Percentiles rank a stretch among this genome's conserved stretches.
phyloP scores from a whole-genome alignment of 2,888 invertebrate genomes.

The Stenolophus ochropezus region DNA sequence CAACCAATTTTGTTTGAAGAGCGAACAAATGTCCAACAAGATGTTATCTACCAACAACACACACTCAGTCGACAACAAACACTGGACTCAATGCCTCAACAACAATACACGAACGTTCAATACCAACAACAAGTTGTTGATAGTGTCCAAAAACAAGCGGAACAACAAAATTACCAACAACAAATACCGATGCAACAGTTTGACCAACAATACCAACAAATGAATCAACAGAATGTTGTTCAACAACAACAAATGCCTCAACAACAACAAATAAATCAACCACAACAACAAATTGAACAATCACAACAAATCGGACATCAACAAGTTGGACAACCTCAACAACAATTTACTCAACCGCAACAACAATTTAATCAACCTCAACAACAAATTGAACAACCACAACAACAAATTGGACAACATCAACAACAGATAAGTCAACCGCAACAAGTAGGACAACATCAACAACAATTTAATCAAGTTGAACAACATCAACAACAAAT shows the following conservation, averaged over 20 bases:
- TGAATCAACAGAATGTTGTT: neutral
- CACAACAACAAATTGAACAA: constrained; percentile 41
- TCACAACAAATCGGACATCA: constrained; percentile 56
- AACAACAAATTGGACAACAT: constrained; percentile 46
- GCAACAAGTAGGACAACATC: too few species aligned
- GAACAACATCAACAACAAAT: constrained; percentile 62
- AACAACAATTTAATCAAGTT: constrained; percentile 1
- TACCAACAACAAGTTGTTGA: neutral
- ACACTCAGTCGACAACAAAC: neutral
- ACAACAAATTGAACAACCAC: constrained; percentile 55
- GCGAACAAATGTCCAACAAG: constrained; percentile 1
- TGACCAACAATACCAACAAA: constrained; percentile 64
- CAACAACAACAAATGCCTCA: constrained; percentile 60
- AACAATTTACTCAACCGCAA: constrained; percentile 61
- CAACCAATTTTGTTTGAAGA: constrained; percentile 41
- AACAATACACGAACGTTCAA: neutral
- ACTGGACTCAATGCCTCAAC: neutral
- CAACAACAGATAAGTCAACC: constrained; percentile 69
- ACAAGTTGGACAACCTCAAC: constrained; percentile 69
- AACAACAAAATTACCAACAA: constrained; percentile 37
- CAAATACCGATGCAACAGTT: constrained; percentile 63
- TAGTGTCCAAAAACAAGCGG: neutral
- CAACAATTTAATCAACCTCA: constrained; percentile 18
- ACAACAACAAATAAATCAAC: constrained; percentile 46
- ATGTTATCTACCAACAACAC: constrained; percentile 17